Evolutionary conservation across 2,113 vertebrate species (phyloP).

Genomic region (Thryonomys swinderianus): DNA sequence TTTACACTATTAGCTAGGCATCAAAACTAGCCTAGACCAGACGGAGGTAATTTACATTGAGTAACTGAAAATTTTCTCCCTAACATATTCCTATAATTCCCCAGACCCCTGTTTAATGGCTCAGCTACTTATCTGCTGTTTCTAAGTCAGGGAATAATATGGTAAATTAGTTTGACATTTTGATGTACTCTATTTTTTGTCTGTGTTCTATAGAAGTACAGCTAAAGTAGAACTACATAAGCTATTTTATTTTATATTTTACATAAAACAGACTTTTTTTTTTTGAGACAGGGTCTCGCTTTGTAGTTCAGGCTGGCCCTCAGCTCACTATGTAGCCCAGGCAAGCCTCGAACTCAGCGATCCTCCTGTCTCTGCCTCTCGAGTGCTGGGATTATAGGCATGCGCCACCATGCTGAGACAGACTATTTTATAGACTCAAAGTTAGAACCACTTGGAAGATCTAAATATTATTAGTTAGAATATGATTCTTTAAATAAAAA

Average conservation of each 20-base stretch:
- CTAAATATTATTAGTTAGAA: constrained; percentile 3
- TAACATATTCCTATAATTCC: neutral
- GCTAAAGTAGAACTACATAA: neutral
- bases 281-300: no score
- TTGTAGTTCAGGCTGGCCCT: no score
- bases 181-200: neutral
- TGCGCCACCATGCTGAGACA: no score
- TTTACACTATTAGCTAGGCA: neutral
- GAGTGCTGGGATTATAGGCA: no score
- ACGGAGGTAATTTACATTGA: neutral
- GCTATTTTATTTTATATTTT: neutral
- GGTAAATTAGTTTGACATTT: neutral
- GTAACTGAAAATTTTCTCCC: neutral
- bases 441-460: neutral
- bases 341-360: no score
- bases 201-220: neutral
- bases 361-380: no score
- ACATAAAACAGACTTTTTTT: constrained; percentile 42
- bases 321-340: no score
- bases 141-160: neutral
- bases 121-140: neutral
- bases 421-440: constrained; percentile 39
- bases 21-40: neutral
- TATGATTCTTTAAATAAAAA: constrained; percentile 30
- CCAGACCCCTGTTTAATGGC: neutral